Evolutionary conservation across 2,888 invertebrate species (phyloP).

Genomic region (Lucinisca nassula): DNA sequence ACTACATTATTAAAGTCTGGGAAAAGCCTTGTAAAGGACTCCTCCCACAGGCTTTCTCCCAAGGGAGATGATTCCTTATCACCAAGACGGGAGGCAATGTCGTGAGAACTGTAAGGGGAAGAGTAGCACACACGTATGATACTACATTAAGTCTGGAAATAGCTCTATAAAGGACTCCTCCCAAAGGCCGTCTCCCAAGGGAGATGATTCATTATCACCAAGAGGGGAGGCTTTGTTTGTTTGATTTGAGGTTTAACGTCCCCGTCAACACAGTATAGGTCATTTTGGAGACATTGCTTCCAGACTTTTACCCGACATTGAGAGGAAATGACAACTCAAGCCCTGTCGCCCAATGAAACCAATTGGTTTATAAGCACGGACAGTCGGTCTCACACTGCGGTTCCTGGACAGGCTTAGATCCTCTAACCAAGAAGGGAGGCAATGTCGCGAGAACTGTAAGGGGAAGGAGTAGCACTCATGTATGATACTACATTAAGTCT

Average conservation of each 20-base stretch:
- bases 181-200: slow-evolving; percentile 77
- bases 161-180: slow-evolving; percentile 83
- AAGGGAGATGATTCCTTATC: slow-evolving; percentile 42
- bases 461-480: slow-evolving; percentile 77
- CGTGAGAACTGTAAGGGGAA: slow-evolving; percentile 72
- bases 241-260: too few species aligned
- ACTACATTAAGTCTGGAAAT: slow-evolving; percentile 73
- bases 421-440: slow-evolving; percentile 48
- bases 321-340: too few species aligned
- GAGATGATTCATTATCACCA: slow-evolving; percentile 7
- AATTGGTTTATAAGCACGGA: too few species aligned
- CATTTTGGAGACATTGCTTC: too few species aligned
- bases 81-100: slow-evolving; percentile 50
- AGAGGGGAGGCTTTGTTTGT: slow-evolving; percentile 59
- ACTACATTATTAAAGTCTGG: too few species aligned
- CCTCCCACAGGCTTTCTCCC: slow-evolving; percentile 80
- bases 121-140: slow-evolving; percentile 74
- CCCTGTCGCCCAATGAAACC: too few species aligned
- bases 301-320: too few species aligned
- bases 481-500: slow-evolving; percentile 69
- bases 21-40: slow-evolving; percentile 82
- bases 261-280: too few species aligned
- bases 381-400: too few species aligned
- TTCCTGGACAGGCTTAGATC: too few species aligned
- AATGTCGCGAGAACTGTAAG: slow-evolving; percentile 64